Percentiles rank a stretch among this genome's conserved stretches.
phyloP scores from a whole-genome alignment of 2,113 vertebrate genomes.

The Okapia johnstoni region DNA sequence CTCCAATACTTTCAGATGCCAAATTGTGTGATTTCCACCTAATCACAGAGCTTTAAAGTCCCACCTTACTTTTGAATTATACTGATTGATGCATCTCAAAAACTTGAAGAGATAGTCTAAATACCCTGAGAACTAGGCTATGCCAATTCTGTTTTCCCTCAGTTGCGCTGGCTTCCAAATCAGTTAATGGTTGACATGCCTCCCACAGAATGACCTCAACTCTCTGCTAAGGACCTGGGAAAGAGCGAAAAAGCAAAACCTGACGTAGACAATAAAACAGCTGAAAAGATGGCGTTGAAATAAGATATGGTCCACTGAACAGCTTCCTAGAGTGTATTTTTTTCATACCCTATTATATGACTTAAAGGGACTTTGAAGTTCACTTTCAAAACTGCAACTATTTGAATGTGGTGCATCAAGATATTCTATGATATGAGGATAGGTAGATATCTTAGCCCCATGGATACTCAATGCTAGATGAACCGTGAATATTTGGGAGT shows the following conservation, averaged over 20 bases:
- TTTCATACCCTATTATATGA: neutral
- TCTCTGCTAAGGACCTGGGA: neutral
- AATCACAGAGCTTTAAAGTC: neutral
- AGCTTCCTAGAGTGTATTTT: slow-evolving; percentile 1
- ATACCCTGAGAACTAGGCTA: neutral
- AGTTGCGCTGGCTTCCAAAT: neutral
- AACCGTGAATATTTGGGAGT: slow-evolving; percentile 41
- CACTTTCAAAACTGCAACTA: slow-evolving; percentile 31
- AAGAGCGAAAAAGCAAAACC: neutral
- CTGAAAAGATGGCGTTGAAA: slow-evolving; percentile 54
- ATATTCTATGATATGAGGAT: slow-evolving; percentile 60
- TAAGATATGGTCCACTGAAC: slow-evolving; percentile 1
- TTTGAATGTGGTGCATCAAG: slow-evolving; percentile 47
- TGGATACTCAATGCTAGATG: slow-evolving; percentile 42
- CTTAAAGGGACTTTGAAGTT: slow-evolving; percentile 41
- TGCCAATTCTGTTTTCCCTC: neutral
- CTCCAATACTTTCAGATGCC: neutral
- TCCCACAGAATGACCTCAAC: neutral
- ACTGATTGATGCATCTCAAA: neutral
- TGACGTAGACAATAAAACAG: neutral
- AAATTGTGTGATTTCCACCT: neutral
- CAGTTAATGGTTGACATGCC: neutral
- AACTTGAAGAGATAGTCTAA: neutral
- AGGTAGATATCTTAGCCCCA: neutral
- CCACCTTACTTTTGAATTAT: neutral